A percentile compares a stretch with the other conserved stretches of the same genome.
Evolutionary conservation across 2,113 vertebrate genomes (phyloP).

Genomic region (Tenrec ecaudatus): DNA sequence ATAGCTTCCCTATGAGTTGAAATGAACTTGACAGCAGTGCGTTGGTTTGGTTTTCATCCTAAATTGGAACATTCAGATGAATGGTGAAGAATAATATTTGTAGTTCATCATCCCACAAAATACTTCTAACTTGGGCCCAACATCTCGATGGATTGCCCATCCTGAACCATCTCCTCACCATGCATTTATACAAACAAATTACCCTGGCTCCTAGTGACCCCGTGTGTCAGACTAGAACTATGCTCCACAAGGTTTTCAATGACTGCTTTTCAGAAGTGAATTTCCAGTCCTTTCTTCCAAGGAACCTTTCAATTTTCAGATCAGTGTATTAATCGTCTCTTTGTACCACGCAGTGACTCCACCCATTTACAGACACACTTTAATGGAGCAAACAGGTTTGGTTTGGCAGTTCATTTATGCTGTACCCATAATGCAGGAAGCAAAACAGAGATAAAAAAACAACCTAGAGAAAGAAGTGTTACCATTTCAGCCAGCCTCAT

Average conservation of each 20-base stretch:
- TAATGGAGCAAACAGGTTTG: neutral
- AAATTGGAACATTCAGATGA: neutral
- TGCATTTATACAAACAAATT: neutral
- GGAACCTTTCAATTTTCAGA: neutral
- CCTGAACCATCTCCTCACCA: accelerated
- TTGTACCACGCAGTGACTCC: neutral
- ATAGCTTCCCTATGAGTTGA: no score
- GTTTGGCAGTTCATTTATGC: neutral
- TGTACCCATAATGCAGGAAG: neutral
- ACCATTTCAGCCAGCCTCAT: neutral
- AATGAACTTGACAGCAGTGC: no score
- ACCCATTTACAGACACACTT: neutral
- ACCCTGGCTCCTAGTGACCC: neutral
- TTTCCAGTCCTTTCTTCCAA: neutral
- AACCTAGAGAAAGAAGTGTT: neutral
- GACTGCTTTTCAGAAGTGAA: neutral
- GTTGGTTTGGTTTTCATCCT: no score
- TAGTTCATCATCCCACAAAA: neutral
- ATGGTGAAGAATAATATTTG: neutral
- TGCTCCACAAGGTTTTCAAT: neutral
- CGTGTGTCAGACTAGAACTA: neutral
- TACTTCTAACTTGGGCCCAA: neutral
- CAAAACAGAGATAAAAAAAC: neutral
- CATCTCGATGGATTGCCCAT: no score
- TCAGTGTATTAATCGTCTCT: neutral